Base-by-base conservation (phyloP, 2,113 vertebrate species). In the Cyprinodon tularosa region DNA sequence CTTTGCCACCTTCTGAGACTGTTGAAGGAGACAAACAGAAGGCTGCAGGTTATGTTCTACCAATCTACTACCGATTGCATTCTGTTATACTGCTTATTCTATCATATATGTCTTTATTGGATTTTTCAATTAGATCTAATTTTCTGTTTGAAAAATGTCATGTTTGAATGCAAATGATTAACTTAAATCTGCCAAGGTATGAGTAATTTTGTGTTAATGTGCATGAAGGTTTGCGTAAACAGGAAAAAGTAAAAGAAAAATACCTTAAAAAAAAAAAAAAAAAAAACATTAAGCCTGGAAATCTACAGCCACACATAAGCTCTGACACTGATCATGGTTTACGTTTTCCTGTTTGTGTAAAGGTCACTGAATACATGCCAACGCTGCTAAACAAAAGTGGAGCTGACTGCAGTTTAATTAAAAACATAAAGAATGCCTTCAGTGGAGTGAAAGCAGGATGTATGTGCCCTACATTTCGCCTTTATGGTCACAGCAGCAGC, bases 311-410 rank as follows among this genome's bases (percentile, higher is more conserved):
- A 65, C 14, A 74, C 69, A 81, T 74, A 69, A 39, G 37, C 64
- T 77, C 13, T 40, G 57, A 13, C 67, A 74, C 60, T 14, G 4
- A 20, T 37, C 2, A 22, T 66, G 22, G 22, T 66, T 61, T 76
- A 65, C 20, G 12, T 61, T 74, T 72, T 3, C 48, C 5, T 60
- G 62, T 29, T 13, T 76, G 74, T 82, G 70, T 76, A 80, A 86
- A 91, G 80, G 80, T 88, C 87, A 85, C 45, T 67, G 76, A 83
- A 65, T 72, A 79, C 62, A 62, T 15, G 61, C 17, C 17, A 17
- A 42, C n/a, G 68, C 48, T 65, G 80, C 48, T 77, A 71, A 72
- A 77, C 67, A 40, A n/a, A n/a, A 50, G 20, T 17, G 48, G 64
- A 60, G 60, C 67, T 20, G 36, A 59, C 15, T 20, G 7, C 64